A percentile compares a stretch with the other conserved stretches of the same genome.
Evolutionary conservation across 2,113 vertebrate species (phyloP).

Genomic region (Bubalus kerabau): DNA sequence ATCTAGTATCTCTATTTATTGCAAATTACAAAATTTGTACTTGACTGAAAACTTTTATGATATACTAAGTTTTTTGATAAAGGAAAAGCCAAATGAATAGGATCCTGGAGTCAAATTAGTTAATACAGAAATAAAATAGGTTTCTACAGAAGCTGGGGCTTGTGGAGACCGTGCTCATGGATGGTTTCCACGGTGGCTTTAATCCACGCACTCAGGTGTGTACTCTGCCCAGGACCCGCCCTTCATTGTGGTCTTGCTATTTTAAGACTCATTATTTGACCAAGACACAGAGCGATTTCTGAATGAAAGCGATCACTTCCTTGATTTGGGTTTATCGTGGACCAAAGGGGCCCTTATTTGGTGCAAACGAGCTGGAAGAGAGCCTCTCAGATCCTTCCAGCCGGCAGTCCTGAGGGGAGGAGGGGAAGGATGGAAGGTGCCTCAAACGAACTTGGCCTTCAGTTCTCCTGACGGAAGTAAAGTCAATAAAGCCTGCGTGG

Average conservation of each 20-base stretch:
- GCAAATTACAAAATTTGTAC: not conserved
- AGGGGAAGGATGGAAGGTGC: not conserved
- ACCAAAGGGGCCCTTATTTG: not conserved
- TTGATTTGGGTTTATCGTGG: not conserved
- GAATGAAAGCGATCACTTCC: not conserved
- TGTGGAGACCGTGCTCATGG: not conserved
- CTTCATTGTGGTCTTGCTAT: not conserved
- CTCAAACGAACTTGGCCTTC: accelerated
- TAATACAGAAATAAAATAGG: not conserved
- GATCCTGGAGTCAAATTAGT: not conserved
- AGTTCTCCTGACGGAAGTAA: accelerated
- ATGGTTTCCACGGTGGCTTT: not conserved
- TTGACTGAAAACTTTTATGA: not conserved
- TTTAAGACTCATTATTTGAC: not conserved
- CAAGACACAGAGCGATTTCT: not conserved
- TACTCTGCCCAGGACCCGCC: not conserved
- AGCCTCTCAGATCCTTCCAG: not conserved
- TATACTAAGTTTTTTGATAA: not conserved
- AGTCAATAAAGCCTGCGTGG: not conserved
- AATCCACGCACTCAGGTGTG: not conserved
- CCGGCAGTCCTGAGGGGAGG: not conserved
- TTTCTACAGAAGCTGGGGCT: not conserved
- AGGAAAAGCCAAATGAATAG: not conserved
- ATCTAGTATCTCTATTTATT: not conserved
- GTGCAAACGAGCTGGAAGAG: not conserved